Base-by-base conservation (phyloP, 2,888 invertebrate species). In the Deroplatys truncata region DNA sequence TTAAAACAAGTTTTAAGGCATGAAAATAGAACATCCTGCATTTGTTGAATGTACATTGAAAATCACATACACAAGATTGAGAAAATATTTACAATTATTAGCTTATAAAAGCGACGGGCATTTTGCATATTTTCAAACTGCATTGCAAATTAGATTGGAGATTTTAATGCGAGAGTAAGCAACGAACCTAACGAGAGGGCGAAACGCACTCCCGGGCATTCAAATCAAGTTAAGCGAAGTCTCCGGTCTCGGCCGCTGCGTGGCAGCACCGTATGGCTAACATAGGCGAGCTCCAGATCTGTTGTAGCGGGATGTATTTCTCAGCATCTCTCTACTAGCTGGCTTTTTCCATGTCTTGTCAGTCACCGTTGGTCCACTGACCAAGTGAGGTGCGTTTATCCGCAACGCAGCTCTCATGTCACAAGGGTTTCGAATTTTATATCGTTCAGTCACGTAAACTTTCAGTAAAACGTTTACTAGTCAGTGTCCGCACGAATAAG, bases 311-410 rank as follows among this genome's bases (percentile, higher is more conserved):
- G 87, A 35, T n/a, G 31, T 35, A 83, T 87, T 35, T 82, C 87
- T 87, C 87, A 87, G 87, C 87, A 87, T 87, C 87, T 84, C 87
- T 87, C 82, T 82, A 13, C 28, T 31, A 83, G 35, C 87, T 83
- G 82, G 83, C n/a, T 72, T 43, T 20, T 87, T 35, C 82, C 29
- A 16, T 83, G 28, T 87, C 83, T 87, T 83, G 87, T 87, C 87
- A 87, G 87, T 87, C 87, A 87, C 87, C 83, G 87, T 83, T 87
- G 87, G 87, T 87, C 87, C 87, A 87, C 83, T 72, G 43, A 35
- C 82, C 72, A 87, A 87, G 87, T 31, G 56, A 87, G 87, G 83
- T 83, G 87, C 83, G 87, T 87, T 85, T 82, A 86, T 86, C 29
- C 56, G 56, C 20, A 20, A 72, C 4, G 56, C 56, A 25, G 25